These are phyloP conservation scores for Rhopalosiphum nymphaeae DNA, from an alignment of 2,888 invertebrate species.

Conservation along the genomic window DNA sequence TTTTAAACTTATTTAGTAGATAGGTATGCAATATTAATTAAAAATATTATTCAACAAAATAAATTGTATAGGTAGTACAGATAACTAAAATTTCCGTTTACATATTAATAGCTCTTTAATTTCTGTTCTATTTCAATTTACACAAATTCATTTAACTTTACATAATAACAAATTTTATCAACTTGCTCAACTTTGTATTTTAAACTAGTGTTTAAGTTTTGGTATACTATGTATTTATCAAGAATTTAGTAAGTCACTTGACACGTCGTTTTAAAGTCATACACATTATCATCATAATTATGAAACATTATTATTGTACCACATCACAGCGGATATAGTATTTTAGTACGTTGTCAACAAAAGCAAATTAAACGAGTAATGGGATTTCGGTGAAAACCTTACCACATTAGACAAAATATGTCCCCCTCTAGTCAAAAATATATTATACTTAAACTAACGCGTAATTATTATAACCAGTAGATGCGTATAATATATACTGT, in stretches of 20 bases:
- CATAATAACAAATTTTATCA: neutral
- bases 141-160: neutral
- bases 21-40: neutral
- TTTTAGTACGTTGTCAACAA: neutral
- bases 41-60: neutral
- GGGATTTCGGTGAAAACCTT: neutral
- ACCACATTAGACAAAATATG: neutral
- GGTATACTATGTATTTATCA: neutral
- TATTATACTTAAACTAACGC: neutral
- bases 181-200: neutral
- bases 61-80: neutral
- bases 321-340: neutral
- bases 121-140: neutral
- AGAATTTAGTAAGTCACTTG: slow-evolving; percentile 40
- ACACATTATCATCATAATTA: slow-evolving; percentile 28
- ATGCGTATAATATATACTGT: neutral
- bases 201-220: neutral
- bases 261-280: slow-evolving; percentile 31
- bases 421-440: neutral
- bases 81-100: neutral
- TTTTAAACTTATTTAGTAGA: neutral
- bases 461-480: neutral
- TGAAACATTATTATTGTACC: slow-evolving; percentile 34
- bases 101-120: neutral
- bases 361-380: neutral